Conservation (phyloP, 2,797 vertebrate genomes). For the Jordanella pulchra region DNA sequence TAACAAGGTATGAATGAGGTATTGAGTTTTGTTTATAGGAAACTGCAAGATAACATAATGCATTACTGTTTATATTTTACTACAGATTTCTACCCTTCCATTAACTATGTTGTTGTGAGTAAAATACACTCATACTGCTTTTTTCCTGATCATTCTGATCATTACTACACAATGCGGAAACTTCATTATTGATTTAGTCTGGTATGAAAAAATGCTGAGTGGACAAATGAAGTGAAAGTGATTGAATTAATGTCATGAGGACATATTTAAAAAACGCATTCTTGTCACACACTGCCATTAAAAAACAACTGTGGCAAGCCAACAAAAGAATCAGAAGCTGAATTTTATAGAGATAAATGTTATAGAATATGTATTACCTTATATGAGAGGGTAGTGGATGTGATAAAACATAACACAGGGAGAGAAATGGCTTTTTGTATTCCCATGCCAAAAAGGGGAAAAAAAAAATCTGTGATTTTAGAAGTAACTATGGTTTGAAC, state of each 20-base stretch:
- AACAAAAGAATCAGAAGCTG: neutral
- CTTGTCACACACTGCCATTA: neutral
- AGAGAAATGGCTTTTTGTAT: neutral
- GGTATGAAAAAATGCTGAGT: neutral
- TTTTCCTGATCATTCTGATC: neutral
- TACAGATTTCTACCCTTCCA: neutral
- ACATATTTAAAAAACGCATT: neutral
- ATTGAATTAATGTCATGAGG: neutral
- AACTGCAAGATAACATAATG: too few species aligned
- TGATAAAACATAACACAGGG: neutral
- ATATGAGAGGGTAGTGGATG: neutral
- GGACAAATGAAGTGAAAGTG: neutral
- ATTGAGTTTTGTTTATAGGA: neutral
- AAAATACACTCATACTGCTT: neutral
- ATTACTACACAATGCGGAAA: neutral
- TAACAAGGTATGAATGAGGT: neutral
- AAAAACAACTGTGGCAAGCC: neutral
- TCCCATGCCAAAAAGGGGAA: neutral
- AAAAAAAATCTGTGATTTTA: neutral
- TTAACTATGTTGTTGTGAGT: too few species aligned
- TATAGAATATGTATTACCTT: neutral
- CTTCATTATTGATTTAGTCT: neutral
- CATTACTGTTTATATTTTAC: neutral
- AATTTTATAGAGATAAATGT: too few species aligned
- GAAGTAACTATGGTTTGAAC: neutral